Base-by-base conservation (phyloP, 2,797 vertebrate genomes). In the Mus caroli region DNA sequence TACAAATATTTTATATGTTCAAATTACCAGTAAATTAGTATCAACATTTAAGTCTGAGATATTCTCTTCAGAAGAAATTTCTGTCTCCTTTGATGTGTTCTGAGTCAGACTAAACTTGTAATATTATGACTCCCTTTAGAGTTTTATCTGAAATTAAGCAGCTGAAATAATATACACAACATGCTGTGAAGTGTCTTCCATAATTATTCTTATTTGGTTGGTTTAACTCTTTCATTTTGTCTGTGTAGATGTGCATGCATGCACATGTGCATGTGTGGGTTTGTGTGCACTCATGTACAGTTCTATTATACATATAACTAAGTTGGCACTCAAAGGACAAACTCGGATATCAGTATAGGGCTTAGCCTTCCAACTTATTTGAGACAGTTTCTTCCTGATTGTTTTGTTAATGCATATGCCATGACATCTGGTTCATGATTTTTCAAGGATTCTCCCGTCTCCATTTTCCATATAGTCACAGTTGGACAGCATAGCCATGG, bases 11-110 rank as follows among this genome's bases (percentile, higher is more conserved):
- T 90, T 34, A 28, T 58, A 62, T 58, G 56, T 85, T 95, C 19
- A 94, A 91, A 88, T 82, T 96, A n/a, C 58, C 19, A 87, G 46
- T 52, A 50, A 78, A 77, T 89, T 89, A 28, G 83, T 34, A 88
- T 64, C 22, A 94, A 58, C 20, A 28, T 86, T 69, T 64, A 69
- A 6, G 17, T 56, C 4, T 52, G 24, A 17, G 8, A 79, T 9
- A 1, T 78, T 1, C 31, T 92, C 80, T 80, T 19, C 8, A 56
- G 50, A 85, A 88, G 46, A 84, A n/a, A 0, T 34, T 91, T 91
- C 14, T 64, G 17, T 43, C 80, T 3, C 9, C 85, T 76, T 71
- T n/a, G 0, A 85, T 92, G 26, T 60, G 14, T 71, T 75, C 43
- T 84, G 3, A 24, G 19, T 91, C 7, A 82, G 31, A 71, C 5